phyloP scores from a whole-genome alignment of 1,140 invertebrate species.

The Drosophila virilis region DNA sequence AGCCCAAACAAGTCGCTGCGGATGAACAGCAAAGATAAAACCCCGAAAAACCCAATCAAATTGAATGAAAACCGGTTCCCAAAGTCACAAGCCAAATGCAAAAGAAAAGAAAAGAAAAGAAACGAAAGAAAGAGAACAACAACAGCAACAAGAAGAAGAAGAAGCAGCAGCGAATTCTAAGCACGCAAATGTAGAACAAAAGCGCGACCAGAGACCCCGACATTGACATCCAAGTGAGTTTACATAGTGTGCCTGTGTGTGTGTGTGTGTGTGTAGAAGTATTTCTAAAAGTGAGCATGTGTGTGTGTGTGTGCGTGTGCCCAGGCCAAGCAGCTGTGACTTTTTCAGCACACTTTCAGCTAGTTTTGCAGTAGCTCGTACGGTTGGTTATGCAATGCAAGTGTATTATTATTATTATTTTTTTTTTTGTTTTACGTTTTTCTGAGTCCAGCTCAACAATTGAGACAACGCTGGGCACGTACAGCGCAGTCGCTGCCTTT shows the following conservation, averaged over 20 bases:
- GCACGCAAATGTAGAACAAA: slow-evolving; percentile 36
- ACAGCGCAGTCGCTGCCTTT: slow-evolving; percentile 17
- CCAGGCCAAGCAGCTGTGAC: neutral
- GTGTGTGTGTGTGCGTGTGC: neutral
- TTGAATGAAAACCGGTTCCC: slow-evolving; percentile 43
- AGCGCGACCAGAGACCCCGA: slow-evolving; percentile 21
- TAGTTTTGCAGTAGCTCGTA: slow-evolving; percentile 5
- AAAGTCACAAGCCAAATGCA: neutral
- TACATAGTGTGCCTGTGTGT: slow-evolving; percentile 7
- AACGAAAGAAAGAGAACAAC: neutral
- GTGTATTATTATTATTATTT: too few species aligned
- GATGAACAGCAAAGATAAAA: slow-evolving; percentile 17
- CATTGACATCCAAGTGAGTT: slow-evolving; percentile 41
- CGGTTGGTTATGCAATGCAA: slow-evolving; percentile 38
- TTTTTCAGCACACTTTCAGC: slow-evolving; percentile 18
- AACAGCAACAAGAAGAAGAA: slow-evolving; percentile 4
- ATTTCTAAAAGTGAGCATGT: slow-evolving; percentile 1
- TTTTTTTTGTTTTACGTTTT: neutral
- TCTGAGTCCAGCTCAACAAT: slow-evolving; percentile 34
- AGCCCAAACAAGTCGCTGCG: slow-evolving; percentile 29
- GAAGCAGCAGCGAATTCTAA: slow-evolving; percentile 24
- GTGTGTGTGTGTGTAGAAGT: neutral
- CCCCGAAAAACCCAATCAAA: slow-evolving; percentile 20
- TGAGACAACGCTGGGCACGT: slow-evolving; percentile 35
- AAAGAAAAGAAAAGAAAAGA: neutral